Conservation (phyloP, 2,797 vertebrate species). For the Lophura swinhoii region DNA sequence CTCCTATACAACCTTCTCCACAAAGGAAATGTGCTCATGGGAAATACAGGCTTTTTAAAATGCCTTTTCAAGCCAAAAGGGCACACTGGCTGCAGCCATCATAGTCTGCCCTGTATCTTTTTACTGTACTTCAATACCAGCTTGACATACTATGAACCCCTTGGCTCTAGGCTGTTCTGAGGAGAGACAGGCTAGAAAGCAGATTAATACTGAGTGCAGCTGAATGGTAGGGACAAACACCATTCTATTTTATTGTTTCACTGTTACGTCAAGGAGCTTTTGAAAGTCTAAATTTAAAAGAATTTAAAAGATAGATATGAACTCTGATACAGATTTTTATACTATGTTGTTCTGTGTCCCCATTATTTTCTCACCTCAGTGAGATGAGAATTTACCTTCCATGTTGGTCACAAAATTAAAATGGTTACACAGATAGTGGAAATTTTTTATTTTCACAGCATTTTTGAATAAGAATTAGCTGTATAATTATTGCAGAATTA, state of each 20-base stretch:
- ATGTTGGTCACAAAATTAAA: background rate
- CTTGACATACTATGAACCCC: background rate
- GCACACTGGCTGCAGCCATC: background rate
- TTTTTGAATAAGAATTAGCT: background rate
- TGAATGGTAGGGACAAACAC: background rate
- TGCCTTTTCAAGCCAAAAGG: background rate
- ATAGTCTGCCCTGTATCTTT: accelerated
- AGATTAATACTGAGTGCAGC: background rate
- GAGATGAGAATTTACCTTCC: background rate
- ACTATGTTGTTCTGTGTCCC: background rate
- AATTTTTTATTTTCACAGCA: background rate
- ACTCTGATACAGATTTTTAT: background rate
- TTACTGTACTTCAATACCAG: background rate
- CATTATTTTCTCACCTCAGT: background rate
- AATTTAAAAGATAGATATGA: background rate
- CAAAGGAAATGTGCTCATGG: background rate
- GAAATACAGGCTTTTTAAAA: background rate
- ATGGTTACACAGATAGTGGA: background rate
- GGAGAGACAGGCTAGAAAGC: background rate
- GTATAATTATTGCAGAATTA: background rate
- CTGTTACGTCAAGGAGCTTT: background rate
- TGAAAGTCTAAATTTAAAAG: background rate
- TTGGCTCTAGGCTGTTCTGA: background rate
- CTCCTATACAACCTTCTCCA: background rate
- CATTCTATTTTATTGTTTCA: background rate